Percentiles rank a stretch among this genome's conserved stretches.
Conservation (phyloP, 2,113 vertebrate genomes). For the Tragelaphus strepsiceros region DNA sequence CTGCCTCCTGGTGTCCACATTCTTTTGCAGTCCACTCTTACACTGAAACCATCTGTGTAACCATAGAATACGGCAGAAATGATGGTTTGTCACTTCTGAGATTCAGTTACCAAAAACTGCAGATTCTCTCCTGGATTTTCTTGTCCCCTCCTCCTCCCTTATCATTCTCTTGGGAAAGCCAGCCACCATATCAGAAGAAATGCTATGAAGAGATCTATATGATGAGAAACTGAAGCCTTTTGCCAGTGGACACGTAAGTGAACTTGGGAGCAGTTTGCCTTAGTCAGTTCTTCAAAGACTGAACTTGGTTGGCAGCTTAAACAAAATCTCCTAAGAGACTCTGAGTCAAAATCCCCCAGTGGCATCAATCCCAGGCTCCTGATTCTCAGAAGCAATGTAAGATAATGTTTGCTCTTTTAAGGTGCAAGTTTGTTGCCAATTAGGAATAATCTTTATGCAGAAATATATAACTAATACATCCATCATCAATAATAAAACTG, state of each 20-base stretch:
- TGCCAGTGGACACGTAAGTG: not conserved
- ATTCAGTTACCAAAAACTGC: not conserved
- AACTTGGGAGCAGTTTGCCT: not conserved
- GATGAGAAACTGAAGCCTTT: not conserved
- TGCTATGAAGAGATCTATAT: not conserved
- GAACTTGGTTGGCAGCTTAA: not conserved
- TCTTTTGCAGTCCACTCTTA: not conserved
- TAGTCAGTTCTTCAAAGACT: not conserved
- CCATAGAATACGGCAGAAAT: not conserved
- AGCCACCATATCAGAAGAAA: not conserved
- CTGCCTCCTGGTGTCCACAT: not conserved
- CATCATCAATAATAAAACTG: not conserved
- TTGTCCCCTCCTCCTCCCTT: fast-evolving
- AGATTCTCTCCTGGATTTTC: not conserved
- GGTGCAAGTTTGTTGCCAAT: not conserved
- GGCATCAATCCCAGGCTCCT: not conserved
- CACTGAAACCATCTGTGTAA: not conserved
- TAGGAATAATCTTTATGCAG: not conserved
- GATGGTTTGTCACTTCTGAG: not conserved
- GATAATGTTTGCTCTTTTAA: not conserved
- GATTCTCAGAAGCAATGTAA: not conserved
- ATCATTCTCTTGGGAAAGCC: not conserved
- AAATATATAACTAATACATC: not conserved
- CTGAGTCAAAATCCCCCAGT: not conserved
- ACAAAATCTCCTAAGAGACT: not conserved